Percentiles rank a stretch among this genome's conserved stretches.
These are phyloP conservation scores for Drosophila bipectinata DNA, from an alignment of 1,140 invertebrate species.

Conservation along the genomic window DNA sequence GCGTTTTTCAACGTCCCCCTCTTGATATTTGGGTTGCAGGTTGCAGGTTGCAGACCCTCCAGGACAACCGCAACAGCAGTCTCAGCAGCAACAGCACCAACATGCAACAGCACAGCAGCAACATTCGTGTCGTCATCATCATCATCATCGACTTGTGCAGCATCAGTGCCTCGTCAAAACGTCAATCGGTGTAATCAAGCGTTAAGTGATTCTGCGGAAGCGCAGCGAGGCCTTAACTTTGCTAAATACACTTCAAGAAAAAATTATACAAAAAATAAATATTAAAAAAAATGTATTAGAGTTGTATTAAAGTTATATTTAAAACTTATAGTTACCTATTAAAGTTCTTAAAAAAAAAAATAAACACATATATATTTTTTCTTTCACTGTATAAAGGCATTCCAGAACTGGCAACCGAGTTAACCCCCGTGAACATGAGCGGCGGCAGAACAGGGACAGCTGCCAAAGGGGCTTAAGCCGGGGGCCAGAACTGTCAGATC, in stretches of 20 bases:
- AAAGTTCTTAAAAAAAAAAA: neutral
- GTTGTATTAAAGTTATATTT: neutral
- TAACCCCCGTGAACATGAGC: conserved; percentile 24
- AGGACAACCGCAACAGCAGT: conserved; percentile 9
- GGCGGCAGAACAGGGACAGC: conserved; percentile 18
- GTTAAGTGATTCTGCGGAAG: conserved; percentile 83
- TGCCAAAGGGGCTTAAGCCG: conserved; percentile 28
- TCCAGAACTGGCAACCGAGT: conserved; percentile 30
- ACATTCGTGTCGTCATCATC: conserved; percentile 54
- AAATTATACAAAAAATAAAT: neutral
- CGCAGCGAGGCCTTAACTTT: conserved; percentile 58
- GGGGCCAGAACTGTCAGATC: conserved; percentile 23
- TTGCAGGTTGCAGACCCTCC: conserved; percentile 18
- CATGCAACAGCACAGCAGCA: conserved; percentile 21
- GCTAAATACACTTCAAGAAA: conserved; percentile 15
- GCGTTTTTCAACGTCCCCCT: conserved; percentile 18
- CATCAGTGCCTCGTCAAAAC: conserved; percentile 82
- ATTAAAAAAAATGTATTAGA: neutral
- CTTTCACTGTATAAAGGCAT: neutral
- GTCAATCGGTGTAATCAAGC: conserved; percentile 83
- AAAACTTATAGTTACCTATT: neutral
- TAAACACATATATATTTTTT: neutral
- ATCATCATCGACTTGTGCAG: conserved; percentile 75
- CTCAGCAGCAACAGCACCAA: conserved; percentile 9
- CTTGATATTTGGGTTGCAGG: conserved; percentile 46